A percentile compares a stretch with the other conserved stretches of the same genome.
phyloP scores from a whole-genome alignment of 2,888 invertebrate genomes.

The Bembecia ichneumoniformis region DNA sequence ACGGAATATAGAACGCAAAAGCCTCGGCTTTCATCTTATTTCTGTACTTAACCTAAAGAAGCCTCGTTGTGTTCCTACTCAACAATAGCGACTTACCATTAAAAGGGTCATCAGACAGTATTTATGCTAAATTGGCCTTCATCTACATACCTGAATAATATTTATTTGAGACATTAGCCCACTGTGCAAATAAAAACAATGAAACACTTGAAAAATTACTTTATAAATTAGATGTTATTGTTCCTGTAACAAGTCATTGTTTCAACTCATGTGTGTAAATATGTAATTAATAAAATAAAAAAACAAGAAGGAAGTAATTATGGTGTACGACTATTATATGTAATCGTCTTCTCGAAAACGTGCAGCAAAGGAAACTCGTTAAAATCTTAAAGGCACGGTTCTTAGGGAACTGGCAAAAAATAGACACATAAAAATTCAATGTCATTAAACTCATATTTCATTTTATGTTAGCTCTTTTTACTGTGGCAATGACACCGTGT shows the following conservation, averaged over 20 bases:
- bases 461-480: neutral
- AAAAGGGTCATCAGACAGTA: neutral
- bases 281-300: slow-evolving; percentile 24
- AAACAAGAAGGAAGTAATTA: slow-evolving; percentile 36
- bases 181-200: too few relatives aligned
- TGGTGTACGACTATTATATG: slow-evolving; percentile 4
- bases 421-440: neutral
- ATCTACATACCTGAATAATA: too few relatives aligned
- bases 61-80: neutral
- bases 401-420: neutral
- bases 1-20: too few relatives aligned
- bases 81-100: neutral
- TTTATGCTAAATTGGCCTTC: too few relatives aligned
- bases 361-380: slow-evolving; percentile 1
- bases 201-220: neutral
- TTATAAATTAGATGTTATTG: slow-evolving; percentile 17
- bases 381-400: neutral
- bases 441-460: neutral
- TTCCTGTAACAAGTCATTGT: slow-evolving; percentile 44
- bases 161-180: too few relatives aligned
- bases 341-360: slow-evolving; percentile 1
- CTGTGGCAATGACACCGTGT: neutral
- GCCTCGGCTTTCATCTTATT: too few relatives aligned
- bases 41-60: too few relatives aligned
- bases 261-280: slow-evolving; percentile 21